Conservation (phyloP, 2,113 vertebrate genomes). For the Saiga tatarica region DNA sequence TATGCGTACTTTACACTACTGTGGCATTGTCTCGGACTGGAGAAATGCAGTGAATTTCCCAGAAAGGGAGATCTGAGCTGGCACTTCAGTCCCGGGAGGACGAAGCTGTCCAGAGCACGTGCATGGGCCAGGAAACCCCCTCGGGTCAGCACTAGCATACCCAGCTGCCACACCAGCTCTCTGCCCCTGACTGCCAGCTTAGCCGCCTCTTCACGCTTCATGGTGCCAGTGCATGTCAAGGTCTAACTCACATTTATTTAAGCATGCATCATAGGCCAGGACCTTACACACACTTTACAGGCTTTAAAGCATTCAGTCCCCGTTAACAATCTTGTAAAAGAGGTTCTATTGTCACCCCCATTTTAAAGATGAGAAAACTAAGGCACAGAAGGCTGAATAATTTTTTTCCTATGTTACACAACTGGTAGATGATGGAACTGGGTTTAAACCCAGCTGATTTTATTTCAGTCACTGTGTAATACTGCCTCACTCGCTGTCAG, state of each 20-base stretch:
- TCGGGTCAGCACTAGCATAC: background rate
- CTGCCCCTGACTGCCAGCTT: background rate
- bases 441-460: background rate
- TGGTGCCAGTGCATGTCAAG: no score
- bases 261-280: background rate
- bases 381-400: background rate
- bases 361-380: slow-evolving; percentile 27
- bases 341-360: background rate
- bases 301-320: background rate
- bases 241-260: background rate
- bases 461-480: background rate
- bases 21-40: background rate
- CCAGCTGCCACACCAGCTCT: no score
- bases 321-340: background rate
- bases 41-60: background rate
- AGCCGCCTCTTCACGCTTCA: background rate
- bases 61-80: background rate
- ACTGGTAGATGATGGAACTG: background rate
- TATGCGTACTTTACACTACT: no score
- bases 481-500: background rate
- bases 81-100: background rate
- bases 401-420: background rate
- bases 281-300: background rate
- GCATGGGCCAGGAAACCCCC: background rate
- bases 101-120: background rate